Evolutionary conservation across 2,113 vertebrate species (phyloP), one percentile per base, ranked within the genome.

Genomic region (Saguinus imperator): DNA sequence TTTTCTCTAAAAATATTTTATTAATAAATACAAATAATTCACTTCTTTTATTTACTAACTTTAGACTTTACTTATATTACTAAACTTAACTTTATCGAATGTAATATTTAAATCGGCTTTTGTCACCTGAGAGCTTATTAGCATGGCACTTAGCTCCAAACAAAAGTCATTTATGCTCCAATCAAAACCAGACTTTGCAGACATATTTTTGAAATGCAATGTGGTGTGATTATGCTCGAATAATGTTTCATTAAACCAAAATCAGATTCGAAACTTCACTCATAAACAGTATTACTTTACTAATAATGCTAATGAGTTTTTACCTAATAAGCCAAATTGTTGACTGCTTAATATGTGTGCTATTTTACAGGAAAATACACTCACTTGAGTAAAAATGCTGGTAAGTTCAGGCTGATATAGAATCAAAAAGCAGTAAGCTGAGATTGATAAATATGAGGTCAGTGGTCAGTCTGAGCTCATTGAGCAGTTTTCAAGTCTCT

Each of bases 231-330:
- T 72, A 91, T 86, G 43, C 3, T n/a, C 23, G 94, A 84, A 79
- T 61, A 94, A 68, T 75, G 37, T 66, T 89, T 82, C 89, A 75
- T 68, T 66, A 48, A 89, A 83, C 11, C 27, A 91, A 95, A 95
- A 95, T 93, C 29, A 87, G 4, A 80, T 94, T 95, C 25, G 84
- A 79, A 92, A 37, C 12, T 87, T 89, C 76, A 81, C 16, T 77
- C 89, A 18, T 14, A 72, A 92, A 58, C 9, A 92, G 3, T 80
- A 70, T 95, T 87, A 75, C 25, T 58, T 91, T 75, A 91, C 3
- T 84, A 40, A 83, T 50, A 21, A 68, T 68, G 66, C 50, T 73
- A 94, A 89, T 73, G 16, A 64, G 4, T 52, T 91, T 76, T 64
- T 81, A 87, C 21, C 50, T 64, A 92, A 52, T 61, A 94, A 91